Percentiles rank a stretch among this genome's conserved stretches.
Conservation (phyloP, 2,797 vertebrate genomes). For the Mormyrops boulengeri region DNA sequence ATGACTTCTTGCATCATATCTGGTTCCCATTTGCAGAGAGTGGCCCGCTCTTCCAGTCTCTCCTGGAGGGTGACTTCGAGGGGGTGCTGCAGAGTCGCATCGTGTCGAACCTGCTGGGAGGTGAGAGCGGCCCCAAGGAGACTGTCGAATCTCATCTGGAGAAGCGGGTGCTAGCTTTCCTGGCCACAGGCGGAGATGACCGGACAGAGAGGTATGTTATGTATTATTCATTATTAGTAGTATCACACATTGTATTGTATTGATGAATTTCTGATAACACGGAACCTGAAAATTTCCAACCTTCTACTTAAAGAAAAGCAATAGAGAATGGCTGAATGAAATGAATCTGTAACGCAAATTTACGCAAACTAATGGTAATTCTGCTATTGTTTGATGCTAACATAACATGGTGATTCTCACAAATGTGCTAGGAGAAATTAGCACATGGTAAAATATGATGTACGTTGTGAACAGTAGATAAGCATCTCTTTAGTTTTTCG, state of each 20-base stretch:
- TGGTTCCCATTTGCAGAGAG: conserved; percentile 56
- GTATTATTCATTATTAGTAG: neutral
- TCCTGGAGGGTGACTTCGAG: conserved; percentile 73
- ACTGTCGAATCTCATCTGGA: conserved; percentile 70
- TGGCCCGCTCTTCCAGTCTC: conserved; percentile 60
- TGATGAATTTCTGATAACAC: neutral
- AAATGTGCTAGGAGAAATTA: neutral
- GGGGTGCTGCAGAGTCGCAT: conserved; percentile 64
- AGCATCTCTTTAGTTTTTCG: neutral
- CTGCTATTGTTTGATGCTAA: neutral
- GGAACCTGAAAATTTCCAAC: neutral
- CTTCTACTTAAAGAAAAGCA: neutral
- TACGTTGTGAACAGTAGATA: neutral
- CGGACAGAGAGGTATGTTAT: conserved; percentile 64
- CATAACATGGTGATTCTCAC: neutral
- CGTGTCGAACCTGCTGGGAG: conserved; percentile 62
- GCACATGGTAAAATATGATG: neutral
- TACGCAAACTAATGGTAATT: neutral
- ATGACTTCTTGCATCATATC: neutral
- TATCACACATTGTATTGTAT: neutral
- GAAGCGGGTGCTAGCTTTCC: conserved; percentile 66
- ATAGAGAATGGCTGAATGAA: neutral
- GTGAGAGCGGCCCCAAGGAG: conserved; percentile 43
- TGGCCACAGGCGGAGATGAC: conserved; percentile 56
- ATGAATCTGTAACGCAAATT: neutral